Percentiles rank a stretch among this genome's conserved stretches.
These are phyloP conservation scores for Sphinx pinastri DNA, from an alignment of 2,888 invertebrate genomes.

Conservation along the genomic window DNA sequence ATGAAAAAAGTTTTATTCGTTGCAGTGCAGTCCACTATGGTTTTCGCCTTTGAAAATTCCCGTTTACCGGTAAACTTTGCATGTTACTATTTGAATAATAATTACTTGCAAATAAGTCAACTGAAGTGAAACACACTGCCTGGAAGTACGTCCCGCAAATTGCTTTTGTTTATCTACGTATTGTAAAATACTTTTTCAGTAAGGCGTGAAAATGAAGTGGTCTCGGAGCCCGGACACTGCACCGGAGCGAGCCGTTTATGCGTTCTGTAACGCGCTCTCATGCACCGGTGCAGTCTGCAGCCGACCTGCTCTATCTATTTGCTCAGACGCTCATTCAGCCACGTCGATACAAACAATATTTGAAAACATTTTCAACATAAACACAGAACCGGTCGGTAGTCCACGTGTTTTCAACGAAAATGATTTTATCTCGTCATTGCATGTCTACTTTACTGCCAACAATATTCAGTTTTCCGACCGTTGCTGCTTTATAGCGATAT, in stretches of 20 bases:
- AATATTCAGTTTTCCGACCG: constrained; percentile 23
- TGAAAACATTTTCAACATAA: constrained; percentile 29
- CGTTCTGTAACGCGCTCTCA: constrained; percentile 50
- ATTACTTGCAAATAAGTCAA: constrained; percentile 30
- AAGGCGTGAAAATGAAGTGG: constrained; percentile 39
- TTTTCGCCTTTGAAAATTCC: constrained; percentile 58
- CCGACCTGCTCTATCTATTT: constrained; percentile 65
- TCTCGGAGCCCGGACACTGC: constrained; percentile 29
- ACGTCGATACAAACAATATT: constrained; percentile 47
- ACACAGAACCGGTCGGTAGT: not conserved
- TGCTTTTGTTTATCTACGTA: constrained; percentile 28
- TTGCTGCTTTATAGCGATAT: constrained; percentile 7
- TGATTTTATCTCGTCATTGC: constrained; percentile 21
- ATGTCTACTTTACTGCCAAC: constrained; percentile 21
- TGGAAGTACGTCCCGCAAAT: constrained; percentile 26
- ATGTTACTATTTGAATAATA: constrained; percentile 24
- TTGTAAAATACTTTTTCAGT: constrained; percentile 36
- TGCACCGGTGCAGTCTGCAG: constrained; percentile 51
- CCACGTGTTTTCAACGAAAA: constrained; percentile 12
- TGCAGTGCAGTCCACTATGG: constrained; percentile 69
- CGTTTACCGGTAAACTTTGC: constrained; percentile 50
- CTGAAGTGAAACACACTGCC: constrained; percentile 24
- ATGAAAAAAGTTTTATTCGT: constrained; percentile 79
- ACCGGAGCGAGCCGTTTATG: constrained; percentile 66
- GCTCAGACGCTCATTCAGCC: constrained; percentile 58